Evolutionary conservation across 2,113 vertebrate species (phyloP).

Genomic region (Phylloscopus trochiloides): DNA sequence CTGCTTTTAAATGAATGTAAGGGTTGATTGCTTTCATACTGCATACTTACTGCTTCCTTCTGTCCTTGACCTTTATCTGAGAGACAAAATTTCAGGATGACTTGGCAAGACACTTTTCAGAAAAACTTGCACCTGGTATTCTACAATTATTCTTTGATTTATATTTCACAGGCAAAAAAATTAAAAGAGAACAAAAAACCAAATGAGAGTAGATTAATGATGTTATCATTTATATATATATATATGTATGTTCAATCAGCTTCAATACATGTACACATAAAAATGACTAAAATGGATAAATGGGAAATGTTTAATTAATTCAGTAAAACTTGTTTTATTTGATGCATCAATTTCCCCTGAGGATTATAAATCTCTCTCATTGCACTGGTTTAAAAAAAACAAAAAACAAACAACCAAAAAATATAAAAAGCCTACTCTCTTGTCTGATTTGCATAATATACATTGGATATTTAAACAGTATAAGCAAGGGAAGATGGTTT

Average conservation of each 20-base stretch:
- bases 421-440: not conserved
- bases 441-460: not conserved
- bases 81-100: not conserved
- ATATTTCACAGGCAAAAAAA: not conserved
- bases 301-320: not conserved
- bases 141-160: not conserved
- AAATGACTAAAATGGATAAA: not conserved
- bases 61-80: constrained; percentile 36
- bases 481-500: not conserved
- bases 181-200: not conserved
- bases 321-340: not conserved
- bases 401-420: not conserved
- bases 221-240: not conserved
- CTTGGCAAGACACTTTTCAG: not conserved
- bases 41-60: not conserved
- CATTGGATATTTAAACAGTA: not conserved
- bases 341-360: not conserved
- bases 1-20: constrained; percentile 15
- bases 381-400: not conserved
- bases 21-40: constrained; percentile 6
- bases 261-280: not conserved
- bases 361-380: not conserved
- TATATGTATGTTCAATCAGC: not conserved
- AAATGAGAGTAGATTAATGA: not conserved
- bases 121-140: not conserved